These are phyloP conservation scores for Phaedon cochleariae DNA, from an alignment of 2,888 invertebrate species.

Conservation along the genomic window DNA sequence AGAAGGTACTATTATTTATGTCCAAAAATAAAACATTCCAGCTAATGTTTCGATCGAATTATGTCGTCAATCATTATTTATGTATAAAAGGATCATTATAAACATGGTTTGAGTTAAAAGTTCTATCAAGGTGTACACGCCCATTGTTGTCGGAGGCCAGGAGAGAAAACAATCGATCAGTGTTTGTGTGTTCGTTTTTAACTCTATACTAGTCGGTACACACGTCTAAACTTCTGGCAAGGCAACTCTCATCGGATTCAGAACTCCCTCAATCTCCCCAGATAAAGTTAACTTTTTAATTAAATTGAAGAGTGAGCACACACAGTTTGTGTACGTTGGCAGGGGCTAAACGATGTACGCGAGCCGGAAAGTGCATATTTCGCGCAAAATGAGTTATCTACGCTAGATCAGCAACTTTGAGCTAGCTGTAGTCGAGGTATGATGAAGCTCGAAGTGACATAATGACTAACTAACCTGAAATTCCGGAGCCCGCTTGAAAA, in stretches of 20 bases:
- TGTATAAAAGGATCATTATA: no score
- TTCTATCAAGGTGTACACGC: no score
- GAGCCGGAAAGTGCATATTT: not conserved
- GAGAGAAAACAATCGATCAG: not conserved
- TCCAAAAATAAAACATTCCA: no score
- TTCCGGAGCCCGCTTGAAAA: not conserved
- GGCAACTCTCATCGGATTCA: not conserved
- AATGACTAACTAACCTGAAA: not conserved
- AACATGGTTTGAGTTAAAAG: no score
- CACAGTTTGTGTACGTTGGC: conserved; percentile 3
- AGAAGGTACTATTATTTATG: no score
- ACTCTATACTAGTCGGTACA: not conserved
- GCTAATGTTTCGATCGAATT: no score
- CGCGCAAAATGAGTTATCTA: not conserved
- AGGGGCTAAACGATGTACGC: not conserved
- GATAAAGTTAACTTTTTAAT: conserved; percentile 28
- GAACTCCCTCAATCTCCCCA: not conserved
- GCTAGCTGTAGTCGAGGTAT: not conserved
- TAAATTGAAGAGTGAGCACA: conserved; percentile 11
- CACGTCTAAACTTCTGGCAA: conserved; percentile 9
- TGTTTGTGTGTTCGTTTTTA: not conserved
- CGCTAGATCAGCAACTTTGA: not conserved
- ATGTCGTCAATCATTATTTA: no score
- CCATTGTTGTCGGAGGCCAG: no score
- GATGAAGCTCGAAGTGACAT: not conserved